A percentile compares a stretch with the other conserved stretches of the same genome.
These are phyloP conservation scores for Zosterops lateralis DNA, from an alignment of 2,113 vertebrate species.

Conservation along the genomic window DNA sequence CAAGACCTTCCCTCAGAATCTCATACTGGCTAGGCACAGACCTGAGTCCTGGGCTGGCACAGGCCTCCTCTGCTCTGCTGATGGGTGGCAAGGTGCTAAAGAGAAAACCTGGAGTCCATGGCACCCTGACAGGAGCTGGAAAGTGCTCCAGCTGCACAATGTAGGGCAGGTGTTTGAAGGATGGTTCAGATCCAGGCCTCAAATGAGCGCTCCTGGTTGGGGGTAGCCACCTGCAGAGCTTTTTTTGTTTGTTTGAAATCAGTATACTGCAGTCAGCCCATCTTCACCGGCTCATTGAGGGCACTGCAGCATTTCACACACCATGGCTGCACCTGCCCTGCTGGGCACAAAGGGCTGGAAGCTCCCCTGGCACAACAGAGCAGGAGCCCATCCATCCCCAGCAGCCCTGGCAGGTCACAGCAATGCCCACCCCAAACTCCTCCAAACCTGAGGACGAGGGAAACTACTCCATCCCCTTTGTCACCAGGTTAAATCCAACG, in stretches of 20 bases:
- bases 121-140: background rate
- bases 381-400: background rate
- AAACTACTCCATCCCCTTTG: background rate
- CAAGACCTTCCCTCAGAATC: background rate
- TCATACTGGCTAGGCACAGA: background rate
- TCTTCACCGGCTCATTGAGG: rapidly evolving
- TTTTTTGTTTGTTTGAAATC: background rate
- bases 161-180: background rate
- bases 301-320: rapidly evolving
- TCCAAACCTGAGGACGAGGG: background rate
- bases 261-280: background rate
- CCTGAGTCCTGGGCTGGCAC: background rate
- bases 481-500: background rate
- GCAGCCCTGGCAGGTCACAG: background rate
- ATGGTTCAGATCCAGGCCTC: background rate
- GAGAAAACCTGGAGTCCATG: background rate
- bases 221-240: background rate
- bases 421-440: background rate
- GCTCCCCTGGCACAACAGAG: background rate
- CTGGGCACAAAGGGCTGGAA: background rate
- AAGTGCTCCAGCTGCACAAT: rapidly evolving
- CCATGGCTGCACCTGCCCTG: rapidly evolving
- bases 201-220: background rate
- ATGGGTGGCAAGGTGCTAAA: background rate
- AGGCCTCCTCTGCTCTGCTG: background rate